Base-by-base conservation (phyloP, 2,888 invertebrate genomes). In the Philopedon plagiatum region DNA sequence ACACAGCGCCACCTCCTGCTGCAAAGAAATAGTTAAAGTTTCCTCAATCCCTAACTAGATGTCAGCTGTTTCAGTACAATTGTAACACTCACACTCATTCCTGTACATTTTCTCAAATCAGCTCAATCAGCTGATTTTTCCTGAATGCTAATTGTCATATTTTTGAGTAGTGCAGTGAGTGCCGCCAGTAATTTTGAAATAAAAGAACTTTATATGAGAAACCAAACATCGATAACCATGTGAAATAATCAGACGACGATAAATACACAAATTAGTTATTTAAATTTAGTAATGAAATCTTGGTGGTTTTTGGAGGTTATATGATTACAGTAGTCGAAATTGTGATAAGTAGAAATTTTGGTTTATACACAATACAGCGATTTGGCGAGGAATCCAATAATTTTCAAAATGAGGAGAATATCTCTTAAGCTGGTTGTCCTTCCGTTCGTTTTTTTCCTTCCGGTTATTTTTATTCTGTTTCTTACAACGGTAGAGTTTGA, bases 401-500 rank as follows among this genome's bases (percentile, higher is more conserved):
- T 62, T 62, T 29, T 11, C 15, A 29, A 62, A 34, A 58, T 66
- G 58, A 76, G 56, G 73, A 67, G 71, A 70, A 63, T 62, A 51
- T 19, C 73, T 37, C 75, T 73, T 11, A 63, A 68, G 44, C 61
- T 70, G 32, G 56, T 72, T 63, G 65, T 72, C 62, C 29, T 70
- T 13, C 34, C 58, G 9, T 67, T 64, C 19, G 63, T 68, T 51
- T 11, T 75, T 29, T 37, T 73, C 29, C 64, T 71, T 46, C 23
- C 75, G 56, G 66, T 66, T 65, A 65, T 76, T 73, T 64, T 66
- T 65, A 65, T 76, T 73, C 62, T 77, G 60, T 56, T 75, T 18
- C 29, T 77, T 58, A 75, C 63, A 11, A 61, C 77, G 58, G 74
- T 76, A 66, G 70, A 75, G 66, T 41, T 75, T 57, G 76, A 76